Conservation (phyloP, 1,140 invertebrate genomes). For the Pachypeltis micranthus region DNA sequence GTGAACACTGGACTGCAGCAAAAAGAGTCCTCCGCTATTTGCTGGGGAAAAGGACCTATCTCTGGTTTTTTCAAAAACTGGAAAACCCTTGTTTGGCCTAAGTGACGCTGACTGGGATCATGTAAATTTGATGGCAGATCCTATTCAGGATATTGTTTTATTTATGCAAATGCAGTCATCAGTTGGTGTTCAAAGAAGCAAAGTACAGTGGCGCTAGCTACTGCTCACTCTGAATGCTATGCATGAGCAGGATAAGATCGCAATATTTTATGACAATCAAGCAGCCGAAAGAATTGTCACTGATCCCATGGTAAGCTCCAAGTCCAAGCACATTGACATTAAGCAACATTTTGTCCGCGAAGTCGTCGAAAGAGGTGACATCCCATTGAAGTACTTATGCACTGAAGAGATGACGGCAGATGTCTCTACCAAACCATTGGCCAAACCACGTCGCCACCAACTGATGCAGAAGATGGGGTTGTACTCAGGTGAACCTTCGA, state of each 20-base stretch:
- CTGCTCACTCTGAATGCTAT: background rate
- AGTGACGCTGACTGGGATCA: slow-evolving; percentile 2
- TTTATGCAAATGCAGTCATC: slow-evolving; percentile 3
- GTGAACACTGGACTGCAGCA: no score
- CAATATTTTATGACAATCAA: background rate
- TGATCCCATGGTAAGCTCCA: background rate
- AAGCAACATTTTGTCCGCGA: slow-evolving; percentile 4
- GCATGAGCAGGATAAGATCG: background rate
- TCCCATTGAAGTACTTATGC: slow-evolving; percentile 8
- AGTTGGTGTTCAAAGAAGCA: slow-evolving; percentile 6
- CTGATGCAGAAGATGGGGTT: background rate
- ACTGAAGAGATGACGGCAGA: background rate
- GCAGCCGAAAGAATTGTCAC: slow-evolving; percentile 4
- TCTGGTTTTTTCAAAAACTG: no score
- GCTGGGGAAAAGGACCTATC: no score
- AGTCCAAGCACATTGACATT: slow-evolving; percentile 1
- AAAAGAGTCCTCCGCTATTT: no score
- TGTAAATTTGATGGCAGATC: background rate
- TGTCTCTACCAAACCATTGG: background rate
- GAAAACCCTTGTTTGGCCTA: no score
- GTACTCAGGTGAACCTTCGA: background rate
- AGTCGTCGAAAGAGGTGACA: no score
- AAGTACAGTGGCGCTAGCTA: background rate
- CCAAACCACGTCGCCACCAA: background rate
- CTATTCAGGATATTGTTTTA: slow-evolving; percentile 2